Conservation (phyloP, 1,140 invertebrate species). For the Calephelis nemesis region DNA sequence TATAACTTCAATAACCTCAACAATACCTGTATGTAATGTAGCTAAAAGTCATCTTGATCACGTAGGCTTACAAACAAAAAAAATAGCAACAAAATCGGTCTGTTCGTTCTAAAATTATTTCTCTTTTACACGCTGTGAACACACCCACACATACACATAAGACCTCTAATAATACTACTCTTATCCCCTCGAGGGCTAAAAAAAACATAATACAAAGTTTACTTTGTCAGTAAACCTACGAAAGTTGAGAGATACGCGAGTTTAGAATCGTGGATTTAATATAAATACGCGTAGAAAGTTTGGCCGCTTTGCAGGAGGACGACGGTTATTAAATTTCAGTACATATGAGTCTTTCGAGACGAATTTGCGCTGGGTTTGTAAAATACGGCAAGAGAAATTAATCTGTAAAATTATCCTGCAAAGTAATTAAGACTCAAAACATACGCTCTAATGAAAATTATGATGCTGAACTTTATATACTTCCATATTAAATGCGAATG, state of each 20-base stretch:
- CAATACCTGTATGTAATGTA: no score
- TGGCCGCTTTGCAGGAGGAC: constrained; percentile 24
- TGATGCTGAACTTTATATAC: no score
- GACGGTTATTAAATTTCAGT: constrained; percentile 33
- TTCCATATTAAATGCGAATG: no score
- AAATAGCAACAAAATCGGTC: no score
- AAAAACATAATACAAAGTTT: background rate
- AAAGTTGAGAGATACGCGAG: constrained; percentile 25
- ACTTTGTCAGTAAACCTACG: constrained; percentile 27
- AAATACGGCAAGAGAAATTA: constrained; percentile 12
- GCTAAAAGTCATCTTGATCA: no score
- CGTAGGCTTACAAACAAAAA: no score
- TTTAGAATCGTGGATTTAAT: constrained; percentile 32
- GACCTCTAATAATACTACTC: no score
- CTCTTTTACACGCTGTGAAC: no score
- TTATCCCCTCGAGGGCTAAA: no score
- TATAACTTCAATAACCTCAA: no score
- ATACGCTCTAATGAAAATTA: constrained; percentile 7
- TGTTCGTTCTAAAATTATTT: no score
- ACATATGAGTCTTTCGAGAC: constrained; percentile 26
- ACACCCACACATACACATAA: no score
- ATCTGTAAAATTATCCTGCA: background rate
- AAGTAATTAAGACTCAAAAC: constrained; percentile 4
- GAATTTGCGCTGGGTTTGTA: constrained; percentile 9
- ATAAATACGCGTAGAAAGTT: constrained; percentile 34